Evolutionary conservation across 2,888 invertebrate species (phyloP).

Genomic region (Netelia melanura): DNA sequence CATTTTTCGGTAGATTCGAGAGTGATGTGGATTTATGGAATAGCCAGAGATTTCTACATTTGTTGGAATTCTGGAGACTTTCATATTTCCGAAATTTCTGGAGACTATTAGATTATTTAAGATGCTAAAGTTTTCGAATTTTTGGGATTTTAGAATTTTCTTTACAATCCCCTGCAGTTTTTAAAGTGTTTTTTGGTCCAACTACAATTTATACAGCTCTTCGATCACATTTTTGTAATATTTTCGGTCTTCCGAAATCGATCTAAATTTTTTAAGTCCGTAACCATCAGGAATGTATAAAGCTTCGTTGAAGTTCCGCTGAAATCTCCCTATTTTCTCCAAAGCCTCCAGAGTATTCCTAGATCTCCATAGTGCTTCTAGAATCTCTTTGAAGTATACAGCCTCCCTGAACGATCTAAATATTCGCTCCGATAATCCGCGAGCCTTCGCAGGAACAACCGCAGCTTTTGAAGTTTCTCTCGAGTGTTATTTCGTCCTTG

Average conservation of each 20-base stretch:
- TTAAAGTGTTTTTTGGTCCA: too few relatives aligned
- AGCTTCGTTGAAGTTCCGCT: not conserved
- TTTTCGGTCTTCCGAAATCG: not conserved
- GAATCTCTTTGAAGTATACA: not conserved
- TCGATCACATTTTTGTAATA: not conserved
- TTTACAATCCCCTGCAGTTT: too few relatives aligned
- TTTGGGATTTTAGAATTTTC: too few relatives aligned
- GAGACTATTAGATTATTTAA: not conserved
- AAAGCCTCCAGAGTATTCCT: not conserved
- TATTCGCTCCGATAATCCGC: not conserved
- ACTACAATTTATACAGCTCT: not conserved
- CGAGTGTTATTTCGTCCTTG: not conserved
- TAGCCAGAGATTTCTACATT: not conserved
- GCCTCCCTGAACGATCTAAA: not conserved
- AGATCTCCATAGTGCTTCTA: not conserved
- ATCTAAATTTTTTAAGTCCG: not conserved
- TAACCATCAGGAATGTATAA: too few relatives aligned
- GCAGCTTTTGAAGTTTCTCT: not conserved
- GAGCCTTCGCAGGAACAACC: too few relatives aligned
- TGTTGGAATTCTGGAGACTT: not conserved
- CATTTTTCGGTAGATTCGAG: constrained; percentile 20
- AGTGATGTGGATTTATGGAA: too few relatives aligned
- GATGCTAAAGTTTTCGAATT: too few relatives aligned
- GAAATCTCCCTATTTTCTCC: not conserved
- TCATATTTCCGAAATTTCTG: not conserved